Conservation (phyloP, 2,113 vertebrate genomes). For the Erythrolamprus reginae region DNA sequence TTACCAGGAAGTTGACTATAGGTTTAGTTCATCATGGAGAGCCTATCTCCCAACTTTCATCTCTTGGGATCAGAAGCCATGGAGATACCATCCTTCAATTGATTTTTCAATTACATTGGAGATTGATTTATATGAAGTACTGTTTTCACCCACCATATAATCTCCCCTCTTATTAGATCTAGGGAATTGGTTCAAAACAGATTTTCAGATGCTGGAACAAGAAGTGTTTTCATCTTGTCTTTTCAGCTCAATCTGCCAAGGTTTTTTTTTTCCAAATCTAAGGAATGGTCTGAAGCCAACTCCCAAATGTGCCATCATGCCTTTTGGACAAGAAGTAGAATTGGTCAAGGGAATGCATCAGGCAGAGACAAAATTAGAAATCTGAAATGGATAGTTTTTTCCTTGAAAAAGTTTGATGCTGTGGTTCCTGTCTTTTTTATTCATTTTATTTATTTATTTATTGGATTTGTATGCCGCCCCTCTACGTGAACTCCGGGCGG, state of each 20-base stretch:
- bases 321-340: slow-evolving; percentile 34
- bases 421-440: slow-evolving; percentile 24
- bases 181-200: slow-evolving; percentile 54
- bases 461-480: too few species aligned
- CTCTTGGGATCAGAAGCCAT: background rate
- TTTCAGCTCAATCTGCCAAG: slow-evolving; percentile 46
- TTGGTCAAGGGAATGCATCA: slow-evolving; percentile 14
- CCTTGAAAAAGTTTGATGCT: slow-evolving; percentile 10
- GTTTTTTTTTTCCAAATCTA: slow-evolving; percentile 46
- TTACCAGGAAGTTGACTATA: background rate
- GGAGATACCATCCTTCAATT: background rate
- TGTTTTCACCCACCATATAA: background rate
- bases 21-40: background rate
- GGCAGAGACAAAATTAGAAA: slow-evolving; percentile 34
- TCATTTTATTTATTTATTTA: too few species aligned
- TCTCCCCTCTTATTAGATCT: slow-evolving; percentile 37
- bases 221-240: slow-evolving; percentile 44
- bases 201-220: slow-evolving; percentile 39
- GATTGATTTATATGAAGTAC: background rate
- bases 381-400: slow-evolving; percentile 14
- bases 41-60: too few species aligned
- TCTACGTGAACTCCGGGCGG: too few species aligned
- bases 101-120: background rate
- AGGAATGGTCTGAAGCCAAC: slow-evolving; percentile 27
- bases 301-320: slow-evolving; percentile 57